Evolutionary conservation across 2,113 vertebrate genomes (phyloP), one percentile per base, ranked within the genome.

Genomic region (Empidonax traillii): DNA sequence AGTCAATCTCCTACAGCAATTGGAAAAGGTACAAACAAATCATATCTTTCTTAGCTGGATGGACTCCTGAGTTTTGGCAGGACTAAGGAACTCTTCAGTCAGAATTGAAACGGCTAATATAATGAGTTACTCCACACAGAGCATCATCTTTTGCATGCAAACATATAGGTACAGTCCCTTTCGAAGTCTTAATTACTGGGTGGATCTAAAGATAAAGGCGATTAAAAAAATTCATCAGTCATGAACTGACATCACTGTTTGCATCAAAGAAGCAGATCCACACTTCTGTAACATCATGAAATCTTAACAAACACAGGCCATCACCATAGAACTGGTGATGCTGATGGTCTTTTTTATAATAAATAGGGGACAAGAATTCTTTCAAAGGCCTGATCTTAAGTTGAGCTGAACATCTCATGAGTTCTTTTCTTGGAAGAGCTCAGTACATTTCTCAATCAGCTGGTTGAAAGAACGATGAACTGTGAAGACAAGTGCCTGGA

Each of bases 341-440:
- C 10, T 63, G 28, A 71, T 25, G 14, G 30, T 33, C 37, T 80
- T 85, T 81, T 76, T 51, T 41, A 19, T 14, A 55, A 71, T 33
- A 66, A 80, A 69, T 1, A 63, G 5, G 1, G 9, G 22, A 51
- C 15, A 62, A 46, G 12, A 55, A 62, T 90, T 62, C 23, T 63
- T 76, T 85, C 77, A 49, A 73, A 90, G 44, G 41, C 10, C 4
- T 83, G 8, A 33, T 71, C 68, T 81, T 33, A 66, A 53, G 8
- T 17, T 69, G 62, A 43, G 21, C 14, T 87, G 66, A 72, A 79
- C 49, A 68, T 65, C 33, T 84, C 68, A 76, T 0, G 0, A 78
- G 47, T 81, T 23, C 39, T 90, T 96, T 88, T 81, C 63, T 91
- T 72, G 74, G 76, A 96, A 79, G 25, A 73, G n/a, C 56, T 85